Evolutionary conservation across 2,113 vertebrate species (phyloP), one percentile per base, ranked within the genome.

Genomic region (Epinephelus moara): DNA sequence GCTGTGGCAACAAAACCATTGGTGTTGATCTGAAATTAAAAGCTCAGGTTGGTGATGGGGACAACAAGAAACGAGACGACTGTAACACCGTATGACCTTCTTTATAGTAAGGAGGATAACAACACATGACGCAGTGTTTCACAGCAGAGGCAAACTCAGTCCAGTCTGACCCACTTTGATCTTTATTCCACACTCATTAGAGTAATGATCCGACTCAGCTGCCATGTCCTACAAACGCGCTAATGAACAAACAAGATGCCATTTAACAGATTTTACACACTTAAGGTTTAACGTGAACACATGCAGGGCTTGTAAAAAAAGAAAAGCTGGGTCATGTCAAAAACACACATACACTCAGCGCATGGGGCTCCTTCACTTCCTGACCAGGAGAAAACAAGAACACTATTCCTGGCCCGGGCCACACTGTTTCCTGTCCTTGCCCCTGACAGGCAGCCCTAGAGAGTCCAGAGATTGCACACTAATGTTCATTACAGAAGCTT

Each of bases 1-100:
- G 88, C 92, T 62, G 94, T 93, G 80, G 97, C 96, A 77, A 99
- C 94, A 78, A 98, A 95, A 37, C 97, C 97, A 78, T 99, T 99
- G 80, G 97, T 98, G 87, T 95, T 92, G 91, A 99, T 88, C 97
- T 99, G 94, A 79, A 93, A 93, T 23, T 1, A 88, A 72, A 92
- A 67, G 37, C n/a, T 70, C 15, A n/a, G 37, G 64, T 84, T 81
- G 8, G 56, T 72, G 23, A 81, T 33, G 59, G 12, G 53, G 53
- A 78, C 15, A 40, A 75, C 50, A 72, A 64, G 55, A 47, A 56
- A 64, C 45, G 11, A 76, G 71, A 71, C 52, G 45, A 49, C 12
- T 19, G 19, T 21, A n/a, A 61, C 59, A 57, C 40, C 3, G 17
- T 23, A 25, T 17, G n/a, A 56, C 69, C 61, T 8, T 75, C 37